Evolutionary conservation across 2,797 vertebrate species (phyloP), one percentile per base, ranked within the genome.

Genomic region (Odontamblyopus rebecca): DNA sequence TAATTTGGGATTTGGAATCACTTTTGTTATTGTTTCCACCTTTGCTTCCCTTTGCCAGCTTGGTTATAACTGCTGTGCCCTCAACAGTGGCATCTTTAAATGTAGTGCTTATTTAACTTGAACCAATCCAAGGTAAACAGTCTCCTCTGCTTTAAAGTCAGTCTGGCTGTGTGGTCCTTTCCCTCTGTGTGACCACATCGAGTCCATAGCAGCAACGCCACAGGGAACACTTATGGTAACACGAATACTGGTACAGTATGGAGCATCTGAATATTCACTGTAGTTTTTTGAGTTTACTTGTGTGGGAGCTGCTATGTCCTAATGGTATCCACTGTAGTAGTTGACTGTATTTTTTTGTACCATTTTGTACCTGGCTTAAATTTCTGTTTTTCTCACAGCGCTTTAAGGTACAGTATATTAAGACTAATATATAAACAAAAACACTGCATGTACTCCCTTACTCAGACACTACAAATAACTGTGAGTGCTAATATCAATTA

Each of bases 111-210:
- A 77, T 86, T 83, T 82, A 50, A 88, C 32, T 4, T 19, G 19
- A 7, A 61, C 74, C 6, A 56, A 73, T 80, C 72, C 84, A 83
- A 89, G 70, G 76, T 51, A 85, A 89, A 85, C 81, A 85, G 63
- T 68, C 67, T 67, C 48, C 68, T 50, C 65, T 66, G 65, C 77
- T 84, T 87, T 59, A 79, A 76, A 84, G 82, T 80, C 62, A n/a
- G 61, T 50, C 78, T 65, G 54, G 57, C 76, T 83, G 80, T 87
- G 85, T 83, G 85, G 85, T 84, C 82, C 4, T 71, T 82, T 67
- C 74, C 67, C 59, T 59, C 35, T 0, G 38, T 56, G 63, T 61
- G 53, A 65, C 62, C 67, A 61, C 26, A 54, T 29, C 38, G 18
- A 51, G 65, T 56, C 51, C 48, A 44, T 62, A 72, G 70, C 51